Conservation (phyloP, 2,888 invertebrate genomes). For the Eupithecia tripunctaria region DNA sequence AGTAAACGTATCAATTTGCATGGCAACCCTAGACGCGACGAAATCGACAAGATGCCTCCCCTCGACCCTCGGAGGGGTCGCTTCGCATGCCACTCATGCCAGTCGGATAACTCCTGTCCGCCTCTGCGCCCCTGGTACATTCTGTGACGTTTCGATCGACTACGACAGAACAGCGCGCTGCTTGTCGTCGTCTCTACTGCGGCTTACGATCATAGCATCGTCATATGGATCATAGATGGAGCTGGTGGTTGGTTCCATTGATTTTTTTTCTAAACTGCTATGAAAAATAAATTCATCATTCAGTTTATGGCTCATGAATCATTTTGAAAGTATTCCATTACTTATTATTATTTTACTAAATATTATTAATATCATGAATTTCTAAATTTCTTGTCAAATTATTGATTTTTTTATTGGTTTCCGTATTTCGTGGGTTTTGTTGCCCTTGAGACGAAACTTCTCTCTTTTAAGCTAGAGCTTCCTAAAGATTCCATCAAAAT, state of each 20-base stretch:
- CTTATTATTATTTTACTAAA: too few relatives aligned
- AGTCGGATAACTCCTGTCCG: conserved; percentile 52
- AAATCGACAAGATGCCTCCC: conserved; percentile 51
- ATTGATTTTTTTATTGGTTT: too few relatives aligned
- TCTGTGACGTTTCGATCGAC: conserved; percentile 48
- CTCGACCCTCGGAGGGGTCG: conserved; percentile 52
- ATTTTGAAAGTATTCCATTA: too few relatives aligned
- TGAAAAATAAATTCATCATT: too few relatives aligned
- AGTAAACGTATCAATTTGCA: not conserved
- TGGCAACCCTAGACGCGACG: conserved; percentile 31
- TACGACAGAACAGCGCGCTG: conserved; percentile 14
- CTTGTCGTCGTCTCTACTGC: not conserved
- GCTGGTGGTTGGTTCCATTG: not conserved
- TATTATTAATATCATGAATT: too few relatives aligned
- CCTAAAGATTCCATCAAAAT: too few relatives aligned
- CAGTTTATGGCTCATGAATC: too few relatives aligned
- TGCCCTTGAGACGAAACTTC: not conserved
- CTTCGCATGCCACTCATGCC: conserved; percentile 49
- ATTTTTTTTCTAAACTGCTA: too few relatives aligned
- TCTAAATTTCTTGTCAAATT: too few relatives aligned
- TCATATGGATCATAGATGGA: conserved; percentile 11
- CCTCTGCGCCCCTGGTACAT: conserved; percentile 66
- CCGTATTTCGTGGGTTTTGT: too few relatives aligned
- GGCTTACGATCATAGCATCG: not conserved
- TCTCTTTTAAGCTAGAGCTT: too few relatives aligned